Conservation (phyloP, 2,888 invertebrate species). For the Leptura quadrifasciata region DNA sequence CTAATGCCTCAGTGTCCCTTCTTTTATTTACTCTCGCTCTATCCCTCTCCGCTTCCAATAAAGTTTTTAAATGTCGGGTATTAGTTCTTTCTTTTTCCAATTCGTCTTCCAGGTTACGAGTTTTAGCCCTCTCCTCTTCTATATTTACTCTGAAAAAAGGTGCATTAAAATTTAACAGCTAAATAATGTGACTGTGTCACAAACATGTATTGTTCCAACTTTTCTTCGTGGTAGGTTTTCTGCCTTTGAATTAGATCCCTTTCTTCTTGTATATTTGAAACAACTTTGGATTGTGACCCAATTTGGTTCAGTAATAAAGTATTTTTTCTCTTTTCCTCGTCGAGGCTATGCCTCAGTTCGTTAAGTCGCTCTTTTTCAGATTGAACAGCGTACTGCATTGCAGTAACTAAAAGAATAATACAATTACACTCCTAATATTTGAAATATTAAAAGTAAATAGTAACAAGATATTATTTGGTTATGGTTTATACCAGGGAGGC, state of each 20-base stretch:
- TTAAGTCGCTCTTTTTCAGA: slow-evolving; percentile 57
- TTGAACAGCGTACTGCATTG: slow-evolving; percentile 59
- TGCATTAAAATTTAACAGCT: slow-evolving; percentile 7
- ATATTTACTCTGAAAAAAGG: slow-evolving; percentile 49
- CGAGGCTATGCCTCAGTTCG: slow-evolving; percentile 54
- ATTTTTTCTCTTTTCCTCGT: slow-evolving; percentile 52
- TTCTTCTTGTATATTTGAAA: slow-evolving; percentile 40
- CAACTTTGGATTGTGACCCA: slow-evolving; percentile 42
- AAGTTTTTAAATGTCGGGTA: slow-evolving; percentile 50
- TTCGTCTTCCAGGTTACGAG: slow-evolving; percentile 58
- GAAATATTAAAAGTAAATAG: too few relatives aligned
- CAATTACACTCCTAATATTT: too few relatives aligned
- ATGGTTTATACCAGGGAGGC: too few relatives aligned
- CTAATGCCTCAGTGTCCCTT: slow-evolving; percentile 51
- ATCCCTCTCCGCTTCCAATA: slow-evolving; percentile 53
- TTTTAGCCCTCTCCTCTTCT: slow-evolving; percentile 57
- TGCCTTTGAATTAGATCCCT: slow-evolving; percentile 39
- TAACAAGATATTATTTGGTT: too few relatives aligned
- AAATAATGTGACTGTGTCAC: background rate
- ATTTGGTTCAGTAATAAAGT: slow-evolving; percentile 42
- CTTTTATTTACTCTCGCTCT: slow-evolving; percentile 46
- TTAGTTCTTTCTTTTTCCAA: slow-evolving; percentile 55
- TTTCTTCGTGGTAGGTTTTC: slow-evolving; percentile 43
- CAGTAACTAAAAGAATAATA: slow-evolving; percentile 49
- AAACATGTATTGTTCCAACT: slow-evolving; percentile 49